Base-by-base conservation (phyloP, 64 coral and sea anemone species). In the Montipora capricornis region DNA sequence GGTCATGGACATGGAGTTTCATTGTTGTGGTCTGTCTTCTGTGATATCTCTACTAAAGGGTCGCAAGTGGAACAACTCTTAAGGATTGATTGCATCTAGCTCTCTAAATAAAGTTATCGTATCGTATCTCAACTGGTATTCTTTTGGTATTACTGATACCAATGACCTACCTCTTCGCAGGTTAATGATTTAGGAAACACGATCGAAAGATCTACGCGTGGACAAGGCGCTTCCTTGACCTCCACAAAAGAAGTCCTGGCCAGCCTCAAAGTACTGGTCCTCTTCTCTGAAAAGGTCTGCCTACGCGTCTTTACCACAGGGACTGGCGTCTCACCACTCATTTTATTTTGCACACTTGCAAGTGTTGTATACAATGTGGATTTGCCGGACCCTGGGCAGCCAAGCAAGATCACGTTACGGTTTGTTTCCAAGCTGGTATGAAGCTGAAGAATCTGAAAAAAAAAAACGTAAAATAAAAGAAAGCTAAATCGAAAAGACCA, bases 131-230 rank as follows among this genome's bases (percentile, higher is more conserved):
- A 37, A 37, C 1, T 37, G 1, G 29, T 37, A 55, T 55, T 55
- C 52, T 10, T 55, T 55, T 55, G 3, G 5, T 4, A 10, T 12
- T 64, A 14, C 9, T 12, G 60, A 64, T 15, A 14, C 9, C 14
- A 14, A 12, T 64, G n/a, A 74, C 50, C 76, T 78, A 96, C 98
- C 98, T 99, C 98, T 68, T 91, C 55, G 22, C 73, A 76, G 60
- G 89, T 96, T 80, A 99, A 79, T 47, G 98, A 58, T 78, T 96
- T 96, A 20, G 98, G 98, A 77, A 94, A 99, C 16, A 99, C 80
- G 6, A 96, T 85, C 53, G 92, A 94, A 1, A 96, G 83, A 47
- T 99, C 90, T 76, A 99, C 52, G 77, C 89, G 81, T 48, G 98
- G 95, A 89, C 95, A 96, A 24, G 8, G 8, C n/a, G 19, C 73